Percentiles rank a stretch among this genome's conserved stretches.
Evolutionary conservation across 2,113 vertebrate genomes (phyloP).

Genomic region (Tyrannus savana): DNA sequence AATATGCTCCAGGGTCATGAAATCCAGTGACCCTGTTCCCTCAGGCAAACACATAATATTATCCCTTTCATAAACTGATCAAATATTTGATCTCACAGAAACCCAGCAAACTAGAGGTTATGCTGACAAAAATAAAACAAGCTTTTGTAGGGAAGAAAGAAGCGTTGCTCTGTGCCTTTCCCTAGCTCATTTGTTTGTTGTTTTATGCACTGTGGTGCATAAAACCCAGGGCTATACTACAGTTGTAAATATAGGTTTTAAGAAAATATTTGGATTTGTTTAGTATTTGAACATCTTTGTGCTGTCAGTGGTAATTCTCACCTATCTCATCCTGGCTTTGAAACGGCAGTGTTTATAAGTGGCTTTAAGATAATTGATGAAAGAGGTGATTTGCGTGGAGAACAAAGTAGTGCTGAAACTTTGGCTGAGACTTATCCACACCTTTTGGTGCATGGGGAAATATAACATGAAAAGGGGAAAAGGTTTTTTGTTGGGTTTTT

Average conservation of each 20-base stretch:
- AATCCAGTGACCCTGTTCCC: constrained; percentile 13
- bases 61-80: constrained; percentile 36
- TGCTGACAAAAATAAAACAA: constrained; percentile 32
- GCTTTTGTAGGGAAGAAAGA: neutral
- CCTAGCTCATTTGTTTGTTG: neutral
- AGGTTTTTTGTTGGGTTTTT: neutral
- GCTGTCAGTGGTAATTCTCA: constrained; percentile 38
- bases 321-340: constrained; percentile 38
- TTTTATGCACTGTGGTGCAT: neutral
- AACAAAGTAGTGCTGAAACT: constrained; percentile 46
- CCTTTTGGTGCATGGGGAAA: constrained; percentile 30
- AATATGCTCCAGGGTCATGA: constrained; percentile 21
- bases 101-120: constrained; percentile 15
- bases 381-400: constrained; percentile 47
- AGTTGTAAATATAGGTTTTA: constrained; percentile 10
- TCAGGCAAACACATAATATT: constrained; percentile 2
- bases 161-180: neutral
- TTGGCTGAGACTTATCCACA: constrained; percentile 24
- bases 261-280: neutral
- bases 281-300: constrained; percentile 23
- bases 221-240: neutral
- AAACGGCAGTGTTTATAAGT: constrained; percentile 9
- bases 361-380: constrained; percentile 40
- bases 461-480: neutral
- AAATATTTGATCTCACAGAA: constrained; percentile 52